phyloP scores from a whole-genome alignment of 2,888 invertebrate species.

The Hesperia comma region DNA sequence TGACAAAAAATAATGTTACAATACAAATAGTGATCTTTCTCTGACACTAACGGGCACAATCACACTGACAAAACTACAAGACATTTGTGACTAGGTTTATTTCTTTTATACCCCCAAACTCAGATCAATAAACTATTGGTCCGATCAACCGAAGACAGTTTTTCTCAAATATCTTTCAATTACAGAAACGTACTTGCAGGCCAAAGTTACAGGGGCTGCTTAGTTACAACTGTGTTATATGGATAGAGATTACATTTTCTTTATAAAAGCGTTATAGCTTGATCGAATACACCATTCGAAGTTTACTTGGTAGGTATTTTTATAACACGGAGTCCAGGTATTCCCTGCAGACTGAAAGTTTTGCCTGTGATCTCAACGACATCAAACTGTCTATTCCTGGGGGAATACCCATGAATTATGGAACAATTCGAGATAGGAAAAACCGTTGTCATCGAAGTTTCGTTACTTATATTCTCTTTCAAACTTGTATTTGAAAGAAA shows the following conservation, averaged over 20 bases:
- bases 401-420: constrained; percentile 58
- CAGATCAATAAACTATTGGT: too few species aligned
- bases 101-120: too few species aligned
- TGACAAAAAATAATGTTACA: too few species aligned
- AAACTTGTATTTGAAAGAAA: constrained; percentile 3
- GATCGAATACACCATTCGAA: background rate
- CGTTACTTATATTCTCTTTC: constrained; percentile 6
- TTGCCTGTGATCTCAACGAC: constrained; percentile 52
- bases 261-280: background rate
- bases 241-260: background rate
- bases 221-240: too few species aligned
- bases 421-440: constrained; percentile 53
- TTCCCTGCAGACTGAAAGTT: constrained; percentile 21
- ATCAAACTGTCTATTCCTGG: constrained; percentile 55
- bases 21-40: too few species aligned
- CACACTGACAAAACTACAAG: too few species aligned
- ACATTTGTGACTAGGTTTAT: too few species aligned
- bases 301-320: constrained; percentile 23
- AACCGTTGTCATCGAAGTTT: constrained; percentile 46
- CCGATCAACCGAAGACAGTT: too few species aligned
- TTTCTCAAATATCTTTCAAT: too few species aligned
- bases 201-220: too few species aligned
- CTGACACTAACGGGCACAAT: too few species aligned
- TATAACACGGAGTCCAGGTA: constrained; percentile 8
- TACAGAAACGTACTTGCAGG: too few species aligned